Evolutionary conservation across 53 echinoderm and acorn worm genomes (phyloP).

Genomic region (Arbacia lixula): DNA sequence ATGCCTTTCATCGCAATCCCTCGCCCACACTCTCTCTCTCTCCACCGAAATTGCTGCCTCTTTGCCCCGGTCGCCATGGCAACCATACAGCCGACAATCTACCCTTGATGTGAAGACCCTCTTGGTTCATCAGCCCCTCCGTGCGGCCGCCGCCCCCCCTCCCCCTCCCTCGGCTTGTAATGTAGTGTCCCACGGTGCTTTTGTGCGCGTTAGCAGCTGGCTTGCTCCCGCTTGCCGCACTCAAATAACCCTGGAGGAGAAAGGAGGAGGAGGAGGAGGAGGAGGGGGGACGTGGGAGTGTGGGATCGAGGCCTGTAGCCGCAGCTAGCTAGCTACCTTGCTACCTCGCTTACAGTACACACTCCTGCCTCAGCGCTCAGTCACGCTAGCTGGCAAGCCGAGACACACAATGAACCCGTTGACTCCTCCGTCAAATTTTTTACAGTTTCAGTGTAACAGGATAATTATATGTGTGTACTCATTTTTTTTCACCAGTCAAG

Average conservation of each 20-base stretch:
- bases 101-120: slow-evolving; percentile 47
- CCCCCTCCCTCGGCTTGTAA: slow-evolving; percentile 38
- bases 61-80: slow-evolving; percentile 51
- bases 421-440: slow-evolving; percentile 43
- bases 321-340: no score
- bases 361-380: background rate
- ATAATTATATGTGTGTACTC: slow-evolving; percentile 58
- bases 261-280: no score
- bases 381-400: background rate
- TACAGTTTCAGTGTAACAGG: slow-evolving; percentile 48
- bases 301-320: no score
- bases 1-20: background rate
- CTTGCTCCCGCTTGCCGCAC: slow-evolving; percentile 7
- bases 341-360: no score
- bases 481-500: slow-evolving; percentile 41
- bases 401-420: slow-evolving; percentile 38
- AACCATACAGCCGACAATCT: slow-evolving; percentile 59
- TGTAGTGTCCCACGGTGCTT: slow-evolving; percentile 66
- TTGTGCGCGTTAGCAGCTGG: slow-evolving; percentile 46
- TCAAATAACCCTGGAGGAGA: slow-evolving; percentile 24
- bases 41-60: slow-evolving; percentile 40
- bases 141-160: background rate
- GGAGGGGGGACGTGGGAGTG: no score
- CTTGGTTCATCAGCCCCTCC: slow-evolving; percentile 6
- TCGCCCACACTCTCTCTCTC: background rate